Conservation (phyloP, 2,888 invertebrate species). For the Eupeodes latifasciatus region DNA sequence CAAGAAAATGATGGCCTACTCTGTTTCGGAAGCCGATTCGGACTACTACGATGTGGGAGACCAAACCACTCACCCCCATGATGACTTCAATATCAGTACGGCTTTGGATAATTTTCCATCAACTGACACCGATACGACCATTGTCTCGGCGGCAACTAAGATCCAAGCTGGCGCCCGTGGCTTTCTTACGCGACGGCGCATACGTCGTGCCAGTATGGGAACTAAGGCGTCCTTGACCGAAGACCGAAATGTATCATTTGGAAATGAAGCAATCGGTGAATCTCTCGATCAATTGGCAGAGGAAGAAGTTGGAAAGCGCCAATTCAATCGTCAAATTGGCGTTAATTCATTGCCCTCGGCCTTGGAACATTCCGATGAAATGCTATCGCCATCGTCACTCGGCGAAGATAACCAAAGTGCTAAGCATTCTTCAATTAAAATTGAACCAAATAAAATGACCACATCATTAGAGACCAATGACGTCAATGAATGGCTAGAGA, state of each 20-base stretch:
- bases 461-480: slow-evolving; percentile 39
- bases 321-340: slow-evolving; percentile 77
- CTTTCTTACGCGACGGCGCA: slow-evolving; percentile 80
- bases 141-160: slow-evolving; percentile 82
- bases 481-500: slow-evolving; percentile 53
- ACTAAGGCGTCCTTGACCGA: slow-evolving; percentile 78
- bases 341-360: slow-evolving; percentile 66
- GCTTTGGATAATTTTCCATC: slow-evolving; percentile 81
- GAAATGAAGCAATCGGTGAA: slow-evolving; percentile 82
- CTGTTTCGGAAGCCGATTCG: slow-evolving; percentile 82
- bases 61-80: slow-evolving; percentile 57
- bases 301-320: slow-evolving; percentile 79
- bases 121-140: slow-evolving; percentile 83
- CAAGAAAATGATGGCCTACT: slow-evolving; percentile 82
- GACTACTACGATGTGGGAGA: slow-evolving; percentile 79
- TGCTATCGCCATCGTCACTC: slow-evolving; percentile 45
- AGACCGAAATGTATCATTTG: slow-evolving; percentile 81
- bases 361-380: slow-evolving; percentile 52
- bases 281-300: slow-evolving; percentile 82
- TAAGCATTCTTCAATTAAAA: slow-evolving; percentile 46
- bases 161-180: slow-evolving; percentile 83
- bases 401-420: slow-evolving; percentile 20
- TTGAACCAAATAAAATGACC: slow-evolving; percentile 38
- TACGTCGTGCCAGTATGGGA: slow-evolving; percentile 80
- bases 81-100: slow-evolving; percentile 82